Conservation (phyloP, 2,113 vertebrate genomes). For the Muntiacus reevesi region DNA sequence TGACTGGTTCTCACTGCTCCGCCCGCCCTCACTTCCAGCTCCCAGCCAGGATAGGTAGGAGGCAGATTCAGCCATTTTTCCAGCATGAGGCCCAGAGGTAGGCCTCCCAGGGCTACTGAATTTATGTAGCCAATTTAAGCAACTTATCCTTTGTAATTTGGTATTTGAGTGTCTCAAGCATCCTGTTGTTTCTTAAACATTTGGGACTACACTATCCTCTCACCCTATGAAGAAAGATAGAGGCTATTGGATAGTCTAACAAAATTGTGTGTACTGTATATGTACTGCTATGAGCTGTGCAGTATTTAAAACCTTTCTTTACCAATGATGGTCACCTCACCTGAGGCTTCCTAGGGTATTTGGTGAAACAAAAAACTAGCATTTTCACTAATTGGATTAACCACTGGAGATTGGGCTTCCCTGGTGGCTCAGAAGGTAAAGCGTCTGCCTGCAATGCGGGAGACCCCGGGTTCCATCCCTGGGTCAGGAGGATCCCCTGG, state of each 20-base stretch:
- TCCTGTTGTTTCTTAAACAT: not conserved
- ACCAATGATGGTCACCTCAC: not conserved
- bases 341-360: not conserved
- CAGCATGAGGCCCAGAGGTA: not conserved
- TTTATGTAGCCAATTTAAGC: not conserved
- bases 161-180: not conserved
- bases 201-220: not conserved
- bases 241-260: not conserved
- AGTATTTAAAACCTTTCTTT: not conserved
- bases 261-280: not conserved
- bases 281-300: not conserved
- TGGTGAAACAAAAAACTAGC: not conserved
- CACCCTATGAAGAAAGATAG: not conserved
- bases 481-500: not conserved
- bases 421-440: not conserved
- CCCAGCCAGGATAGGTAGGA: not conserved
- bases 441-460: not conserved
- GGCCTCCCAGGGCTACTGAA: not conserved
- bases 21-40: not conserved
- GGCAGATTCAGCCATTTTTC: not conserved
- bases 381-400: conserved; percentile 19
- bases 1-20: not conserved
- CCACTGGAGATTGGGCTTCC: not conserved
- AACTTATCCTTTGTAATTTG: not conserved
- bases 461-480: not conserved